Conservation (phyloP, 2,113 vertebrate species). For the Lontra canadensis region DNA sequence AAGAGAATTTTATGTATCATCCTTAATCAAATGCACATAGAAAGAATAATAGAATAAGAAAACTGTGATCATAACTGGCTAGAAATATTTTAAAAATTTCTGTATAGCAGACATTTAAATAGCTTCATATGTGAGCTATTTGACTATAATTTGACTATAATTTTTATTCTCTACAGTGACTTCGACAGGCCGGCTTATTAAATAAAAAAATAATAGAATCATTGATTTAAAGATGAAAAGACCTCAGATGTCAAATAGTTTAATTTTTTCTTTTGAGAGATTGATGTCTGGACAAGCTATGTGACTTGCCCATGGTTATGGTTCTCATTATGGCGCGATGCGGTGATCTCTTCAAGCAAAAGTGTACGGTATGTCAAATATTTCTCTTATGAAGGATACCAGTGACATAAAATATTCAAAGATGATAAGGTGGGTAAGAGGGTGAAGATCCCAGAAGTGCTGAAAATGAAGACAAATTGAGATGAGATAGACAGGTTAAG, state of each 20-base stretch:
- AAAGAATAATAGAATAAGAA: not conserved
- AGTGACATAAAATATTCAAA: not conserved
- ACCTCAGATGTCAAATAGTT: not conserved
- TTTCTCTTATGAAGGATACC: not conserved
- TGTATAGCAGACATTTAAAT: conserved; percentile 8
- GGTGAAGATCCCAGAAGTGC: not conserved
- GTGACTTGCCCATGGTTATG: not conserved
- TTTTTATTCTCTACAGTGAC: conserved; percentile 24
- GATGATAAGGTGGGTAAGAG: not conserved
- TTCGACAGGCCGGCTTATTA: conserved; percentile 8
- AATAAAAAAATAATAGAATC: not conserved
- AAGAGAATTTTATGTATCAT: not conserved
- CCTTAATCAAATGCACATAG: conserved; percentile 17
- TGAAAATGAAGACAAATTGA: not conserved
- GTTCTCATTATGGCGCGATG: not conserved
- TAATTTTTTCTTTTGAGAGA: not conserved
- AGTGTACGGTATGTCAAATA: not conserved
- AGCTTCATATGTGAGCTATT: not conserved
- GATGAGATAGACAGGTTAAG: not conserved
- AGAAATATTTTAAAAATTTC: not conserved
- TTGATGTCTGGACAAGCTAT: not conserved
- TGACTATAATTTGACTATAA: not conserved
- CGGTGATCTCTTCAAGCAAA: not conserved
- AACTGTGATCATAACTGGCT: not conserved
- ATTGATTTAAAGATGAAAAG: not conserved